These are phyloP conservation scores for Resseliella maxima DNA, from an alignment of 2,888 invertebrate species.

Conservation along the genomic window DNA sequence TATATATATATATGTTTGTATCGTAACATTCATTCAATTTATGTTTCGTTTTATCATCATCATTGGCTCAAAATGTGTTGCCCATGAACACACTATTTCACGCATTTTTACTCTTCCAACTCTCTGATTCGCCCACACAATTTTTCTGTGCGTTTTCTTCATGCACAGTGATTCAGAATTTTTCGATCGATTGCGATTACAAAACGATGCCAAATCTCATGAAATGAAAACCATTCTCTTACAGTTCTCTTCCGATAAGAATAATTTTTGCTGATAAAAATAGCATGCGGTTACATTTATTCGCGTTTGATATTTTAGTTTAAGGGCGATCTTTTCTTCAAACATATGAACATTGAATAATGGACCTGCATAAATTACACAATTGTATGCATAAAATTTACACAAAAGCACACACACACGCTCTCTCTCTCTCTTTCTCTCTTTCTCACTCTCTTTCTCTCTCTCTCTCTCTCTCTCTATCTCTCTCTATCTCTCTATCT, in stretches of 20 bases:
- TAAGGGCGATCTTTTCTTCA: not conserved
- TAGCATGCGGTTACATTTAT: not conserved
- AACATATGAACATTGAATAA: not conserved
- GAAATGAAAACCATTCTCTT: not conserved
- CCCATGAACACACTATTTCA: not conserved
- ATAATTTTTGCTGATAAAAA: not conserved
- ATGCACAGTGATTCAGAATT: not conserved
- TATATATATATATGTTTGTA: not conserved
- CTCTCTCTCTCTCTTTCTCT: too few relatives aligned
- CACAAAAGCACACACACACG: too few relatives aligned
- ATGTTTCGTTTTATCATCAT: conserved; percentile 19
- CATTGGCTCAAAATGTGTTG: not conserved
- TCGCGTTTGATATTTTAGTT: not conserved
- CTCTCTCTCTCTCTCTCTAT: too few relatives aligned
- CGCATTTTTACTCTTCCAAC: not conserved
- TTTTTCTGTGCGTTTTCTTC: not conserved
- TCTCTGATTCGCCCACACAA: not conserved
- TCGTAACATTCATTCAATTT: not conserved
- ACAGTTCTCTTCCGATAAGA: not conserved
- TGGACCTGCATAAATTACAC: conserved; percentile 50
- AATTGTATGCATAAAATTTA: not conserved
- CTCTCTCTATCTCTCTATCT: too few relatives aligned
- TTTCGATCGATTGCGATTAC: not conserved
- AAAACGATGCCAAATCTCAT: not conserved
- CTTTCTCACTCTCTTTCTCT: too few relatives aligned